These are phyloP conservation scores for Hippocampus comes DNA, from an alignment of 2,113 vertebrate genomes.

Conservation along the genomic window DNA sequence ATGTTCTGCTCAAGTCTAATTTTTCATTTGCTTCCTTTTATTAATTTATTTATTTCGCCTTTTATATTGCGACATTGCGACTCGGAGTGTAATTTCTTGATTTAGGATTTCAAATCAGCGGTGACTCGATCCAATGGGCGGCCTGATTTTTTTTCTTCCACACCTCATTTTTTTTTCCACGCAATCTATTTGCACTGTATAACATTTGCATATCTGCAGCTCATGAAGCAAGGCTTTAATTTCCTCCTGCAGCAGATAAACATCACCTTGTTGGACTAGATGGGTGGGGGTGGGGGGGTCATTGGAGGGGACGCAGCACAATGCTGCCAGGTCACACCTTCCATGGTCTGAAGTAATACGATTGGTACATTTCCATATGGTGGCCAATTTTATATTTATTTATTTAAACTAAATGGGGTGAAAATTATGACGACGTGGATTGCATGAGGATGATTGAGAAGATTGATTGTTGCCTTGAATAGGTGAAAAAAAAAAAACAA, in stretches of 20 bases:
- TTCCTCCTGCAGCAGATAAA: constrained; percentile 97
- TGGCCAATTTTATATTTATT: constrained; percentile 33
- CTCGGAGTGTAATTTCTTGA: constrained; percentile 29
- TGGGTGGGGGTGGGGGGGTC: constrained; percentile 72
- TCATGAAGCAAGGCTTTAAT: constrained; percentile 90
- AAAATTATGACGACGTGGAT: not conserved
- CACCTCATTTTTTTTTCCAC: constrained; percentile 14
- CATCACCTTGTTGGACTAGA: constrained; percentile 96
- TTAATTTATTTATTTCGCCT: constrained; percentile 35
- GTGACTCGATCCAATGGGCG: constrained; percentile 24
- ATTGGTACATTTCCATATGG: constrained; percentile 67
- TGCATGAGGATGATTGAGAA: not conserved
- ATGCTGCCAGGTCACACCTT: constrained; percentile 58
- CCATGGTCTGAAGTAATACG: constrained; percentile 68
- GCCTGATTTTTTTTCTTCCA: not conserved
- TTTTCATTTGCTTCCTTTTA: constrained; percentile 23
- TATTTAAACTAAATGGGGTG: constrained; percentile 31
- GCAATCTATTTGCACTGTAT: constrained; percentile 68
- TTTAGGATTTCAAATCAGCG: constrained; percentile 53
- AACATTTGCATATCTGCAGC: constrained; percentile 88
- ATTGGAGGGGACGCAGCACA: constrained; percentile 67
- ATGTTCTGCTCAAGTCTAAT: constrained; percentile 12
- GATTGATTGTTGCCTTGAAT: too few species aligned
- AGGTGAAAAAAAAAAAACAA: too few species aligned
- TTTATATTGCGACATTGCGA: constrained; percentile 28